Conservation (phyloP, 1,140 invertebrate genomes). For the Leptinotarsa defecta region DNA sequence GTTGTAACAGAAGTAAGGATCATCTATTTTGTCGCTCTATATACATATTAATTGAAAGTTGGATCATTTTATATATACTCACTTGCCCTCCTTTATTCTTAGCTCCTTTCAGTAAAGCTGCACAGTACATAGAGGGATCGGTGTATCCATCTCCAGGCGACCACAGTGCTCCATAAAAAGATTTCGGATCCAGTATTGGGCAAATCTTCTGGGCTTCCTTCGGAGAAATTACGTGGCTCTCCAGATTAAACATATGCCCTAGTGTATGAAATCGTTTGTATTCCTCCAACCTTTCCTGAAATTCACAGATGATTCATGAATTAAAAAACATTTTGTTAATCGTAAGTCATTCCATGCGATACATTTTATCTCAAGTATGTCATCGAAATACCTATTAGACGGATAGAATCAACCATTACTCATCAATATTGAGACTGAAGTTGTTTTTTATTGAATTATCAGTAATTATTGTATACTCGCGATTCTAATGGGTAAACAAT, state of each 20-base stretch:
- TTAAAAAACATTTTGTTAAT: neutral
- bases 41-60: too few relatives aligned
- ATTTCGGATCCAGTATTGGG: conserved; percentile 74
- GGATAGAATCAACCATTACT: too few relatives aligned
- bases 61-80: neutral
- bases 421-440: too few relatives aligned
- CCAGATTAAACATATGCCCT: conserved; percentile 76
- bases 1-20: too few relatives aligned
- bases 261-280: conserved; percentile 80
- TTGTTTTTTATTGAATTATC: too few relatives aligned
- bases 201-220: conserved; percentile 77
- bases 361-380: neutral
- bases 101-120: conserved; percentile 73
- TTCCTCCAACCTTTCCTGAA: conserved; percentile 77
- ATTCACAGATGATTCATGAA: conserved; percentile 29
- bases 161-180: conserved; percentile 77
- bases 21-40: too few relatives aligned
- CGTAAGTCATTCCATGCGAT: neutral
- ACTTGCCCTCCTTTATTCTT: conserved; percentile 73
- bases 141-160: conserved; percentile 80
- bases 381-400: too few relatives aligned
- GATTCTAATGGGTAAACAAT: neutral
- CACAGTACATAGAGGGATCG: conserved; percentile 80
- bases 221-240: conserved; percentile 73
- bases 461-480: neutral